Conservation (phyloP, 1,140 invertebrate genomes). For the Zaprionus davidi region DNA sequence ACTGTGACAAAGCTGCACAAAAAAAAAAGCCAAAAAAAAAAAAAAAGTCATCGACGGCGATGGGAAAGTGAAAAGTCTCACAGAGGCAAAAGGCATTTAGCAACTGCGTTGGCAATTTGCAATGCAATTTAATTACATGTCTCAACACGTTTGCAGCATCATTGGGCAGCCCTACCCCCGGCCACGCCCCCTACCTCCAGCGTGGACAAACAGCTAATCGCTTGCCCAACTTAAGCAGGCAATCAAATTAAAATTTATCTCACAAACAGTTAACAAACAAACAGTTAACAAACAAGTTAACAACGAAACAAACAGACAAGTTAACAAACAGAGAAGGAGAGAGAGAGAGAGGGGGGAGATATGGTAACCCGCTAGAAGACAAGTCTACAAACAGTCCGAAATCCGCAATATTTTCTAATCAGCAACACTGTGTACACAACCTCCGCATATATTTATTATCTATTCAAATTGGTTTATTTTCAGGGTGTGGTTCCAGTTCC, state of each 20-base stretch:
- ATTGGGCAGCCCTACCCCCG: constrained; percentile 6
- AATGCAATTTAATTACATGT: constrained; percentile 38
- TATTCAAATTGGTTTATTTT: constrained; percentile 31
- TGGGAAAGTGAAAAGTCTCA: constrained; percentile 56
- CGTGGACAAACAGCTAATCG: background rate
- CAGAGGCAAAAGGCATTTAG: constrained; percentile 13
- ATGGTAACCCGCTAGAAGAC: constrained; percentile 3
- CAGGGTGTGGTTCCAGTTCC: constrained; percentile 21
- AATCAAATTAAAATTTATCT: constrained; percentile 37
- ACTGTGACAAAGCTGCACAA: constrained; percentile 17
- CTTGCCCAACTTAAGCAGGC: constrained; percentile 19
- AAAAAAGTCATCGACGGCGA: constrained; percentile 27
- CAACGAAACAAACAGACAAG: background rate
- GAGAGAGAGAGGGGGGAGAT: no score
- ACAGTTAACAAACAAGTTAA: constrained; percentile 7
- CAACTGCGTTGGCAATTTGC: constrained; percentile 20
- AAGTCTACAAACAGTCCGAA: constrained; percentile 14
- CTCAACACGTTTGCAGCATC: constrained; percentile 14
- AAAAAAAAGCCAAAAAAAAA: constrained; percentile 19
- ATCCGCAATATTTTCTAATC: constrained; percentile 24
- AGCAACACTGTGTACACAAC: constrained; percentile 26
- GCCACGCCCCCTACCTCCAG: background rate
- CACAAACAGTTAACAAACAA: constrained; percentile 14
- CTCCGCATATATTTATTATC: constrained; percentile 10
- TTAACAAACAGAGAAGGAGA: background rate